Base-by-base conservation (phyloP, 1,140 invertebrate genomes). In the Cotesia glomerata region DNA sequence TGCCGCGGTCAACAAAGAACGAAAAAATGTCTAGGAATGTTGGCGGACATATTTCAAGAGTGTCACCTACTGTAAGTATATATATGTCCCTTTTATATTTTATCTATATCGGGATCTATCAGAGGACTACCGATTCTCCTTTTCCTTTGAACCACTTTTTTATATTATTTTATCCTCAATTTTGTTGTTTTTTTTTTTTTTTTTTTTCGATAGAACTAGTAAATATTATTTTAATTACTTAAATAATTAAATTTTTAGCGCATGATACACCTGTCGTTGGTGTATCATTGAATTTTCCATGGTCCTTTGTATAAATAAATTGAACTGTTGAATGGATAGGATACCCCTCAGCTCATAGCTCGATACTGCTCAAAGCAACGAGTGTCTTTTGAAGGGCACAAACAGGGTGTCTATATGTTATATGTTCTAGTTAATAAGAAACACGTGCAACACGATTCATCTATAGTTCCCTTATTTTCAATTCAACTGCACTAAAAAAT, bases 11-110 rank as follows among this genome's bases (percentile, higher is more conserved):
- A 79, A 67, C 64, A 67, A 54, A 67, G 64, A 45, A 80, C 72
- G 77, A 83, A 84, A 84, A 85, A 84, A 84, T 79, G 76, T 82
- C 81, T 83, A 84, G 80, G 83, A 83, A 85, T 85, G 82, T 77
- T 76, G 78, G 49, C 64, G 75, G 64, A 75, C 79, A 84, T 83
- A 83, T 85, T 84, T 84, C 82, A 81, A 81, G 80, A 76, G 81
- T 85, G 82, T 85, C 84, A 85, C 82, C 81, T 85, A 39, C 39
- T 39, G 11, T 39, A 74, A 79, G 78, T 26, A 26, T 26, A 26
- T 26, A 26, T 26, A 77, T 75, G 63, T 75, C 68, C 52, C 66
- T 34, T 66, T 54, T 39, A 36, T 63, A 67, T 63, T 69, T 59
- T 59, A 36, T 71, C 66, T 64, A 68, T 26, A 56, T 39, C 7